phyloP scores from a whole-genome alignment of 2,797 vertebrate species.

The Lepidocolaptes lacrymiger region DNA sequence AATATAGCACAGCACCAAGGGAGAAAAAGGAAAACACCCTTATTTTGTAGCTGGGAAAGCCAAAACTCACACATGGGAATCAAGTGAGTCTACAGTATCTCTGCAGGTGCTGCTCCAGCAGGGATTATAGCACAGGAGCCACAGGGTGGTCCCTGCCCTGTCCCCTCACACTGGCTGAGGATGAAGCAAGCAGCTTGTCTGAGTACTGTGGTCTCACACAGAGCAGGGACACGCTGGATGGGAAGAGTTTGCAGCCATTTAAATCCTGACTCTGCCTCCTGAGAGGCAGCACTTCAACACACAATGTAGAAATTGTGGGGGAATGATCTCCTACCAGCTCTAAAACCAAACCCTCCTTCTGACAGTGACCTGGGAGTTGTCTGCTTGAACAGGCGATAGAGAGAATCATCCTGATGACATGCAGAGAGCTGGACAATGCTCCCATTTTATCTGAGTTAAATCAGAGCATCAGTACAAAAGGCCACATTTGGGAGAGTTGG shows the following conservation, averaged over 20 bases:
- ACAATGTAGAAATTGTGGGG: fast-evolving
- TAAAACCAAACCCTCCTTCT: not conserved
- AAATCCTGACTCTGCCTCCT: not conserved
- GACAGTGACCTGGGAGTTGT: not conserved
- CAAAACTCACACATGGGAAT: not conserved
- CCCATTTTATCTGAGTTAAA: not conserved
- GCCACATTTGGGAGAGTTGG: not conserved
- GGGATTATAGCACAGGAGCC: not conserved
- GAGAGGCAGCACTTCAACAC: not conserved
- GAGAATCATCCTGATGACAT: not conserved
- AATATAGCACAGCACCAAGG: not conserved
- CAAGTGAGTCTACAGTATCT: not conserved
- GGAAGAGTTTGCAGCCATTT: not conserved
- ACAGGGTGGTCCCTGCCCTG: not conserved
- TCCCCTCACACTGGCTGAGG: not conserved
- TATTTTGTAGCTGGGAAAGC: not conserved
- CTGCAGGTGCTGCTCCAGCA: not conserved
- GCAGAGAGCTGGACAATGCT: not conserved
- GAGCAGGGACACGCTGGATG: not conserved
- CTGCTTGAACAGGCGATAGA: not conserved
- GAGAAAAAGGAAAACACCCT: not conserved
- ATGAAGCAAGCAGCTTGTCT: not conserved
- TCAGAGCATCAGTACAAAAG: not conserved
- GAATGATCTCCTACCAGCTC: not conserved
- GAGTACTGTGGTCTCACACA: not conserved